Evolutionary conservation across 2,113 vertebrate species (phyloP).

Genomic region (Apistogramma diplotaenia): DNA sequence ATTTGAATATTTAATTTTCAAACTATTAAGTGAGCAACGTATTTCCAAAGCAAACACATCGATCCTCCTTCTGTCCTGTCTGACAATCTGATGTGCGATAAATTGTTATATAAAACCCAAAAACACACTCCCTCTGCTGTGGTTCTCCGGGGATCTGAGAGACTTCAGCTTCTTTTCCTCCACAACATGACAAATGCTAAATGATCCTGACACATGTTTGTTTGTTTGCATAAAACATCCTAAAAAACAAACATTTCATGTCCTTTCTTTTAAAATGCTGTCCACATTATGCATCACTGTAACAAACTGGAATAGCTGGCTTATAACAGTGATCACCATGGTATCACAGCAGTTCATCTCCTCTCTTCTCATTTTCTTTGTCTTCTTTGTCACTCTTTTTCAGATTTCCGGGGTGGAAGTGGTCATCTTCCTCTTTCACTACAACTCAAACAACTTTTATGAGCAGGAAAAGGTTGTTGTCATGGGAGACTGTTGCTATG

Average conservation of each 20-base stretch:
- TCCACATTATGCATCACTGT: neutral
- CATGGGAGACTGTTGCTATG: slow-evolving; percentile 90
- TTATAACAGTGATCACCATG: accelerated
- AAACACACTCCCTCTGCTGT: no score
- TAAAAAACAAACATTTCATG: no score
- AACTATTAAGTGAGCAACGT: no score
- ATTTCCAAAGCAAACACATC: no score
- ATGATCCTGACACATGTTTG: neutral
- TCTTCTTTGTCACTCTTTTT: neutral
- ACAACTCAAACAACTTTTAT: slow-evolving; percentile 86
- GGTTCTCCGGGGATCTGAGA: no score
- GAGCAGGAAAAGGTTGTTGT: slow-evolving; percentile 89
- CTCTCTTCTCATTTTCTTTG: neutral
- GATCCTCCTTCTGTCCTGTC: no score
- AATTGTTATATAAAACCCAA: no score
- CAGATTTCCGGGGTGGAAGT: slow-evolving; percentile 89
- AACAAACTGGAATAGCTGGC: neutral
- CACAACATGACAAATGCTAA: neutral
- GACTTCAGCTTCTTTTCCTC: neutral
- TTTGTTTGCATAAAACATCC: no score
- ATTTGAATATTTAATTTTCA: no score
- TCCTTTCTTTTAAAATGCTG: no score
- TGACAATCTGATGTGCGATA: no score
- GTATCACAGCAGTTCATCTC: neutral
- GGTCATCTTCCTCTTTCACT: slow-evolving; percentile 87